Evolutionary conservation across 2,888 invertebrate genomes (phyloP), one percentile per base, ranked within the genome.

Genomic region (Acanthococcus lagerstroemiae): DNA sequence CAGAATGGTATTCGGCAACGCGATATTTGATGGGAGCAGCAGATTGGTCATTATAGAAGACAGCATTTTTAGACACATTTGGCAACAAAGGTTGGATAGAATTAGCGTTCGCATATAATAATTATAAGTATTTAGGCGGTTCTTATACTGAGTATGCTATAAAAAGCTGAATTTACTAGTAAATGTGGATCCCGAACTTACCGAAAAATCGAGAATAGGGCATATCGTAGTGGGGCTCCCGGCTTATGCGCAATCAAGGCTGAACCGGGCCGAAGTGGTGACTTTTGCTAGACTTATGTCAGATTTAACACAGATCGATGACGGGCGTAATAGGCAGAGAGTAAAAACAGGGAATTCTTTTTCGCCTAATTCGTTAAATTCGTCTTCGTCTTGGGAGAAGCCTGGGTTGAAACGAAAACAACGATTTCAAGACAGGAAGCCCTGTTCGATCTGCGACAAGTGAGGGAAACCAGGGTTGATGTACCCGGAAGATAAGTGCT

Each of bases 161-260:
- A 25, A 55, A 24, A 55, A 55, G n/a, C n/a, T n/a, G n/a, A 55
- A 55, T n/a, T 24, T 7, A 27, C 17, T 55, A 4, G 55, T 26
- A 4, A 24, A 55, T 25, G 27, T 19, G 26, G 55, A 55, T 19
- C 26, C 55, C 5, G 12, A 55, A 9, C 12, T 55, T n/a, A 15
- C 26, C 5, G 27, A 55, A 55, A 25, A 25, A 4, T 26, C 27
- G 26, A 4, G 17, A 25, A n/a, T n/a, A 25, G 17, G n/a, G 4
- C 5, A 12, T 55, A 26, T 55, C 26, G 26, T 55, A 5, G 55
- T 24, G 4, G 26, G 55, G 3, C n/a, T 55, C n/a, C 55, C 26
- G 26, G n/a, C 25, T 26, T 17, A n/a, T 15, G 24, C 5, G 5
- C 25, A 27, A n/a, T 4, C 25, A 26, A 22, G 24, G 5, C 24